Percentiles rank a stretch among this genome's conserved stretches.
phyloP scores from a whole-genome alignment of 92 coral and sea anemone species.

The Actinernus sp. region DNA sequence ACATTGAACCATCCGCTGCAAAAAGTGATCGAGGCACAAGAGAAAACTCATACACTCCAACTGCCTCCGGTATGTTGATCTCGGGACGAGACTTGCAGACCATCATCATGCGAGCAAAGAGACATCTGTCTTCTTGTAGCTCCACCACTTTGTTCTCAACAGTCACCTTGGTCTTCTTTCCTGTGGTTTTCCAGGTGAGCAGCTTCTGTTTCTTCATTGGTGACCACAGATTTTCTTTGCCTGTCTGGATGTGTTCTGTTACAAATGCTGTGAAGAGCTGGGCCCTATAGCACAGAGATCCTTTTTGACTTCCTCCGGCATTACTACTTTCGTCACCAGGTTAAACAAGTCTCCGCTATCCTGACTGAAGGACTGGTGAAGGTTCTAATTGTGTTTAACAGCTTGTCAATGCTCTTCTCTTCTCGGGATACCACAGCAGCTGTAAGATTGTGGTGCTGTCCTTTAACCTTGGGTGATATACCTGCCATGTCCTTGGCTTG shows the following conservation, averaged over 20 bases:
- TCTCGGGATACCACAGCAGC: conserved; percentile 45
- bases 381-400: conserved; percentile 18
- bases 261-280: conserved; percentile 35
- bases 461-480: conserved; percentile 18
- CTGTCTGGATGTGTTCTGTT: conserved; percentile 21
- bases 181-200: conserved; percentile 24
- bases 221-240: conserved; percentile 37
- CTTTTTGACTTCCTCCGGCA: conserved; percentile 30
- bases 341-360: conserved; percentile 51
- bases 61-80: conserved; percentile 34
- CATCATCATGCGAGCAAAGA: conserved; percentile 37
- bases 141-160: conserved; percentile 31
- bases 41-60: conserved; percentile 28
- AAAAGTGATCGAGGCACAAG: conserved; percentile 30
- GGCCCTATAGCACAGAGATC: conserved; percentile 15
- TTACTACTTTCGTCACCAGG: conserved; percentile 52
- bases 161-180: conserved; percentile 15
- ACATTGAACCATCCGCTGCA: conserved; percentile 34
- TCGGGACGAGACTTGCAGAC: conserved; percentile 4
- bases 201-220: conserved; percentile 48
- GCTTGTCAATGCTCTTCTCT: conserved; percentile 47
- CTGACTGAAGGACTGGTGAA: conserved; percentile 55
- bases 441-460: conserved; percentile 41
- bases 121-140: conserved; percentile 39
- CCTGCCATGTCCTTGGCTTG: conserved; percentile 71